Percentiles rank a stretch among this genome's conserved stretches.
These are phyloP conservation scores for Polyergus mexicanus DNA, from an alignment of 1,140 invertebrate species.

Conservation along the genomic window DNA sequence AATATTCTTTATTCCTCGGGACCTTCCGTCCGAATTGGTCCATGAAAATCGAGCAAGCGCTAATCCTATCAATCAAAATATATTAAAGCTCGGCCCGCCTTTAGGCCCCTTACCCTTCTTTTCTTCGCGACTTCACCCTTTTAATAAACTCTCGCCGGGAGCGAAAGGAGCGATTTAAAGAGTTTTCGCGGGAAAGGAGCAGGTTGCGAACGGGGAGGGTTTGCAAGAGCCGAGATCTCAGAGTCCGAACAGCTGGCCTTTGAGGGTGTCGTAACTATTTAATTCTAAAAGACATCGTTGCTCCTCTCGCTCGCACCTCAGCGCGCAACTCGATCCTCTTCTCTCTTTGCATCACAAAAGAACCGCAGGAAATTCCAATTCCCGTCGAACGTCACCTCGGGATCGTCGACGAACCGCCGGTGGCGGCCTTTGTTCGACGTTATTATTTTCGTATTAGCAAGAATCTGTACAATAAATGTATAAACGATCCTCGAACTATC, in stretches of 20 bases:
- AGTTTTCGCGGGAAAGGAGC: conserved; percentile 77
- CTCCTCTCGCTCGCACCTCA: conserved; percentile 63
- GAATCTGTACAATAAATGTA: conserved; percentile 45
- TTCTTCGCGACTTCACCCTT: conserved; percentile 80
- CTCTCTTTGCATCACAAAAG: conserved; percentile 84
- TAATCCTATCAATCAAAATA: conserved; percentile 85
- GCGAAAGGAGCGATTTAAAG: conserved; percentile 78
- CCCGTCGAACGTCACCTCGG: conserved; percentile 66
- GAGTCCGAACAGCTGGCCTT: conserved; percentile 65
- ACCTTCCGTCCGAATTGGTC: neutral
- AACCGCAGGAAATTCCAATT: conserved; percentile 83
- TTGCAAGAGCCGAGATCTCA: conserved; percentile 39
- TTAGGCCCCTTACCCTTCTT: conserved; percentile 43
- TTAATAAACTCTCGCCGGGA: conserved; percentile 82
- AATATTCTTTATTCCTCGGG: conserved; percentile 6
- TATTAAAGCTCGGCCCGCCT: conserved; percentile 80
- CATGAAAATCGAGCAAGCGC: conserved; percentile 62
- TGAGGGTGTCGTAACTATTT: conserved; percentile 82
- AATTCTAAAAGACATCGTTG: conserved; percentile 80
- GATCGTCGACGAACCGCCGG: conserved; percentile 61
- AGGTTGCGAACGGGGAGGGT: conserved; percentile 57
- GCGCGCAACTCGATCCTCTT: conserved; percentile 53
- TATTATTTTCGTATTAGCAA: conserved; percentile 76
- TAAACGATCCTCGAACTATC: conserved; percentile 10
- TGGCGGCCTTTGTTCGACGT: conserved; percentile 59